Base-by-base conservation (phyloP, 2,888 invertebrate species). In the Caenorhabditis panamensis region DNA sequence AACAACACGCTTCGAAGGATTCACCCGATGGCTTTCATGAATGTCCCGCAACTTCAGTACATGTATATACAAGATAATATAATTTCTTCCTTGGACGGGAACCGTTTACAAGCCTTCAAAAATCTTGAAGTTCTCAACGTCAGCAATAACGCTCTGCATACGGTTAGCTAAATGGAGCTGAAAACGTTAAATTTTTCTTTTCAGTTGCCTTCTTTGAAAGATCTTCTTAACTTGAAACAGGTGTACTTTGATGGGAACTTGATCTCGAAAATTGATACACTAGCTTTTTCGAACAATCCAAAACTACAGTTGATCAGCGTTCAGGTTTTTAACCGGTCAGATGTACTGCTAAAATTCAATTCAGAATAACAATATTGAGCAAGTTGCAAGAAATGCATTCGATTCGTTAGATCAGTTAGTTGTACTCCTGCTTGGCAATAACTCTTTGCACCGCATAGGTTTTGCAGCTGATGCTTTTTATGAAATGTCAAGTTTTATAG, bases 261-360 rank as follows among this genome's bases (percentile, higher is more conserved):
- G 28, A 88, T 96, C 63, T 92, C 93, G 64, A 94, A 94, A 88
- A 93, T 96, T 78, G 95, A 96, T 16, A 94, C 94, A 66, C 93
- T 95, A 89, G 92, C 96, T 71, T 95, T 96, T 88, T 95, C 95
- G 89, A 94, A 95, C 24, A 95, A 95, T 90, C 96, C 96, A 41
- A 87, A 89, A 37, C 85, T 92, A 53, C 87, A 89, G 67, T 82
- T 90, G 92, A 94, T 96, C 91, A 95, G 95, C 91, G 93, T 96
- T 68, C 94, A 83, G 73, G 88, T 88, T 22, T 11, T 41, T 41
- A 9, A 31, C 5, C 4, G 31, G 9, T 31, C 9, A 6, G 4
- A 31, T 6, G 9, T 31, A 31, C 31, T 6, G 5, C 9, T 31
- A 31, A 9, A 4, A 31, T 31, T 31, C 9, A 31, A 58, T 73